Evolutionary conservation across 2,888 invertebrate species (phyloP).

Genomic region (Machimus atricapillus): DNA sequence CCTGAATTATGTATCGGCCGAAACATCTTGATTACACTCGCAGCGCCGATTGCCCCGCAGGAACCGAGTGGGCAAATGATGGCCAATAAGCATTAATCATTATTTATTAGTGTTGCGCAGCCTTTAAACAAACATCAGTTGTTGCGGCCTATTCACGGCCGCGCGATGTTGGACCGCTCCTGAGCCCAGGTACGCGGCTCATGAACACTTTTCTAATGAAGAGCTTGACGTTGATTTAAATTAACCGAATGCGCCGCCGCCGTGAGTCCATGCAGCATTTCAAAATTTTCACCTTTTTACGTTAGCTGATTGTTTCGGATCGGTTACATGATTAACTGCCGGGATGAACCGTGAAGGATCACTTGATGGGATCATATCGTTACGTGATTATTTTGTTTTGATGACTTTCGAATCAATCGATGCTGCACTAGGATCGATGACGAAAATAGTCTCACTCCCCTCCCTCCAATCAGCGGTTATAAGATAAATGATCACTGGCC

Average conservation of each 20-base stretch:
- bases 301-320: conserved; percentile 41
- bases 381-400: conserved; percentile 46
- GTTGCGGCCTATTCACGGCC: conserved; percentile 33
- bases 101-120: conserved; percentile 48
- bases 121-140: conserved; percentile 48
- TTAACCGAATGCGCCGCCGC: conserved; percentile 41
- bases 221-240: conserved; percentile 48
- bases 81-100: conserved; percentile 49
- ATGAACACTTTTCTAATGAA: conserved; percentile 45
- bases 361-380: conserved; percentile 37
- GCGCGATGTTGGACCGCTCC: conserved; percentile 8
- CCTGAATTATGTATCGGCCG: conserved; percentile 39
- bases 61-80: conserved; percentile 47
- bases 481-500: conserved; percentile 25
- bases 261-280: conserved; percentile 11
- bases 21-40: conserved; percentile 48
- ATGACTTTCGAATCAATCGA: conserved; percentile 46
- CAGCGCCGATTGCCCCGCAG: conserved; percentile 41
- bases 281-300: conserved; percentile 36
- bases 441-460: neutral
- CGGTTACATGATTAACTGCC: conserved; percentile 45
- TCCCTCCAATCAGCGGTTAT: neutral
- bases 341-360: conserved; percentile 37
- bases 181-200: conserved; percentile 24
- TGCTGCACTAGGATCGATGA: neutral